A percentile compares a stretch with the other conserved stretches of the same genome.
Evolutionary conservation across 2,113 vertebrate species (phyloP).

Genomic region (Eupsittula cactorum): DNA sequence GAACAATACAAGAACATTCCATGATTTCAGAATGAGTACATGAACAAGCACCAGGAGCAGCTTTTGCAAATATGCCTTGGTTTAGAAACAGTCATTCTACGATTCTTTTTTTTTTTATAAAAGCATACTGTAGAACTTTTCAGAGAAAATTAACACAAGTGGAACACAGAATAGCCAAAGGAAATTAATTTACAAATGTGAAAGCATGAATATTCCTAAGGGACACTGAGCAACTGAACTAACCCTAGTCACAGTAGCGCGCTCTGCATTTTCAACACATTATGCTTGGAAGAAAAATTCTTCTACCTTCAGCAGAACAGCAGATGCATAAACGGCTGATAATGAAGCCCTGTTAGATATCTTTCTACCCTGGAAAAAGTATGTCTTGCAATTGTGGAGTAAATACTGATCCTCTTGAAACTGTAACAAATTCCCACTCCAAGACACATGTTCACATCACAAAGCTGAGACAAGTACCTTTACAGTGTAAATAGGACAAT

Average conservation of each 20-base stretch:
- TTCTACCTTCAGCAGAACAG: background rate
- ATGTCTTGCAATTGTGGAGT: background rate
- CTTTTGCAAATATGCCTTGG: background rate
- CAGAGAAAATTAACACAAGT: slow-evolving; percentile 27
- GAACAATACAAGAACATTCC: background rate
- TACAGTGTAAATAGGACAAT: background rate
- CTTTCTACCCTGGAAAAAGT: background rate
- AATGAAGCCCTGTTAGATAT: background rate
- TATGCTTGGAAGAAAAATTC: background rate
- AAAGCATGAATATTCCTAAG: background rate
- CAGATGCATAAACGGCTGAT: background rate
- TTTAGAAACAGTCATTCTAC: background rate
- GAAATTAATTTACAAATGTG: slow-evolving; percentile 29
- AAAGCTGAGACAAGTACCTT: background rate
- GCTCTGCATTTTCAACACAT: background rate
- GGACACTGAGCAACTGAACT: background rate
- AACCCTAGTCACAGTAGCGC: background rate
- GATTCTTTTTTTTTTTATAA: background rate
- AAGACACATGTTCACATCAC: background rate
- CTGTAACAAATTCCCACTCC: background rate
- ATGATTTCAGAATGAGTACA: background rate
- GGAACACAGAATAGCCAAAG: slow-evolving; percentile 26
- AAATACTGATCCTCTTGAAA: background rate
- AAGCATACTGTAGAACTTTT: background rate
- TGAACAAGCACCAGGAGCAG: background rate